Evolutionary conservation across 2,797 vertebrate genomes (phyloP).

Genomic region (Phyllotis vaccarum): DNA sequence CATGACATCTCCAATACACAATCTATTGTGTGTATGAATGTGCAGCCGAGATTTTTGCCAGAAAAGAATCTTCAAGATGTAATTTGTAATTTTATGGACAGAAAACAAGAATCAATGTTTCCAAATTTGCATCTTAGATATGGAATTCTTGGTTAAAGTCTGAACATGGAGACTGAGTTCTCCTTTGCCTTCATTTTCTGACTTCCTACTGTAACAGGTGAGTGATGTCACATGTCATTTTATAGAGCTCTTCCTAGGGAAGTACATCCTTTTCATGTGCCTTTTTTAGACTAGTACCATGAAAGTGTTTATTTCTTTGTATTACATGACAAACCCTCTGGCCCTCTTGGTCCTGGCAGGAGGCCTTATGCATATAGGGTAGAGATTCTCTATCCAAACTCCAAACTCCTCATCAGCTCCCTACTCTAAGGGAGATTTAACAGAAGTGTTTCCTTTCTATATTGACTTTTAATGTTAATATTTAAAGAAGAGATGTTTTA

Average conservation of each 20-base stretch:
- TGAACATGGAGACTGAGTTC: slow-evolving; percentile 54
- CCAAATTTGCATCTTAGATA: slow-evolving; percentile 57
- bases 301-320: slow-evolving; percentile 47
- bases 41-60: slow-evolving; percentile 26
- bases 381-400: slow-evolving; percentile 14
- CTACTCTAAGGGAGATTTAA: slow-evolving; percentile 63
- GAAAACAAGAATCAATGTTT: slow-evolving; percentile 59
- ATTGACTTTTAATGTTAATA: slow-evolving; percentile 72
- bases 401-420: slow-evolving; percentile 38
- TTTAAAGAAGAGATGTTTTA: slow-evolving; percentile 76
- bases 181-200: slow-evolving; percentile 57
- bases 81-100: slow-evolving; percentile 61
- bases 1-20: slow-evolving; percentile 15
- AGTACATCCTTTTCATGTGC: slow-evolving; percentile 26
- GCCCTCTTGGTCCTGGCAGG: slow-evolving; percentile 58
- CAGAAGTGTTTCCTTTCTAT: slow-evolving; percentile 61
- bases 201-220: slow-evolving; percentile 59
- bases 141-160: slow-evolving; percentile 65
- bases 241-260: slow-evolving; percentile 29
- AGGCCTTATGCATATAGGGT: not conserved
- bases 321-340: slow-evolving; percentile 56
- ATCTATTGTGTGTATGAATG: slow-evolving; percentile 43
- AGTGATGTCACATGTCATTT: slow-evolving; percentile 57
- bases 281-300: not conserved
- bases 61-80: slow-evolving; percentile 6